Conservation (phyloP, 1,140 invertebrate genomes). For the Platyscapa corneri region DNA sequence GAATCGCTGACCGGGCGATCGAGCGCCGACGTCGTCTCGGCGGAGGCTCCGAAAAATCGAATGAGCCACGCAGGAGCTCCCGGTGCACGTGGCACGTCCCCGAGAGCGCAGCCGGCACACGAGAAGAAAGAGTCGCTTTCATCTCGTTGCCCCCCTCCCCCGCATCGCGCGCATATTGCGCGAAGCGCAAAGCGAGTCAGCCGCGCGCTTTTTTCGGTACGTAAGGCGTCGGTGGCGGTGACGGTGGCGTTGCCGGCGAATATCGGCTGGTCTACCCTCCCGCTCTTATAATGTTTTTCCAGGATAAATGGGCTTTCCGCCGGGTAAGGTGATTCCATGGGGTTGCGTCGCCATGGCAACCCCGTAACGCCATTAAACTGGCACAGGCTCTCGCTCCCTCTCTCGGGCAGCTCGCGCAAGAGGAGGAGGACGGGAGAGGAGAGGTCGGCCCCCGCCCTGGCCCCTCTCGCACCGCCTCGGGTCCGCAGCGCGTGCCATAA, state of each 20-base stretch:
- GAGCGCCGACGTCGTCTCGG: no score
- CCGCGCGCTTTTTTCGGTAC: neutral
- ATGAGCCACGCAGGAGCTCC: no score
- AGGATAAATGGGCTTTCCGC: slow-evolving; percentile 74
- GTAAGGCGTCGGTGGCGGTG: neutral
- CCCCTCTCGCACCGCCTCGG: no score
- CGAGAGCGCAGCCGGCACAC: no score
- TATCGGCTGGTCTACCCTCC: slow-evolving; percentile 50
- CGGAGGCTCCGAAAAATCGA: no score
- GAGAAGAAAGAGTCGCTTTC: no score
- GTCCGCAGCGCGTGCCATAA: slow-evolving; percentile 62
- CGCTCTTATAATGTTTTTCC: slow-evolving; percentile 74
- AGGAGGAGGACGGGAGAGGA: slow-evolving; percentile 11
- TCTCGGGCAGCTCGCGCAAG: neutral
- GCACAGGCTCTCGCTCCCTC: slow-evolving; percentile 47
- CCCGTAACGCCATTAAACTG: slow-evolving; percentile 73
- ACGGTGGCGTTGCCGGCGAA: slow-evolving; percentile 22
- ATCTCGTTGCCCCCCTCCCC: no score
- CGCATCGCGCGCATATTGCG: neutral
- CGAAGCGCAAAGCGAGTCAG: no score
- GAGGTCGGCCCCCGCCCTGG: neutral
- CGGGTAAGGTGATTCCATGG: slow-evolving; percentile 66
- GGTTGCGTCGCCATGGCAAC: slow-evolving; percentile 72
- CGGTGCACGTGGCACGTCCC: no score
- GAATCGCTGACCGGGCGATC: no score